Evolutionary conservation across 2,113 vertebrate species (phyloP).

Genomic region (Heterotis niloticus): DNA sequence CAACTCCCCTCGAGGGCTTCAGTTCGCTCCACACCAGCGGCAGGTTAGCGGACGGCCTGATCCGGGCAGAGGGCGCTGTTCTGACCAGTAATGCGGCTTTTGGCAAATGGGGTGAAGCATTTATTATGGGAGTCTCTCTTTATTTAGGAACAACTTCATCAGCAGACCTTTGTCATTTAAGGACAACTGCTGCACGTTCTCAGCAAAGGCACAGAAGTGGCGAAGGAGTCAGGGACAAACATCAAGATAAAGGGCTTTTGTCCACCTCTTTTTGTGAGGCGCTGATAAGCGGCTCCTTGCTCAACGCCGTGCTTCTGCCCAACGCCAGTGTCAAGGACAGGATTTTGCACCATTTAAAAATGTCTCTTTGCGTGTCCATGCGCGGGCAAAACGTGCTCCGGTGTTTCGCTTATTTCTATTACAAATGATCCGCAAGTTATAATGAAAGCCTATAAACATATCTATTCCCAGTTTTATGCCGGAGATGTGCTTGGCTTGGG

Average conservation of each 20-base stretch:
- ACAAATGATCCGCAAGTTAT: background rate
- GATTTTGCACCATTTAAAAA: background rate
- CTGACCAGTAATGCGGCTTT: conserved; percentile 49
- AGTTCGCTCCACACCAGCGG: conserved; percentile 36
- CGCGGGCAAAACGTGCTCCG: background rate
- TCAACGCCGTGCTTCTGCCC: background rate
- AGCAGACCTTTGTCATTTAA: conserved; percentile 48
- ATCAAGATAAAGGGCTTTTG: conserved; percentile 3
- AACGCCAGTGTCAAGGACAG: background rate
- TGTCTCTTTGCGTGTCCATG: background rate
- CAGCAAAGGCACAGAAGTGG: conserved; percentile 7
- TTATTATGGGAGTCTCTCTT: conserved; percentile 43
- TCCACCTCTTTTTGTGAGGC: background rate
- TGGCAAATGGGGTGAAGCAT: conserved; percentile 41
- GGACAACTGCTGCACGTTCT: conserved; percentile 34
- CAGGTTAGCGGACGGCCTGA: conserved; percentile 35
- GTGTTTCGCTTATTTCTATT: conserved; percentile 1
- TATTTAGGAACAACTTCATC: conserved; percentile 51
- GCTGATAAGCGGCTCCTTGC: conserved; percentile 19
- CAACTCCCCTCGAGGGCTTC: conserved; percentile 36
- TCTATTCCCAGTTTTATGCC: background rate
- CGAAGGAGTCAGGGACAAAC: background rate
- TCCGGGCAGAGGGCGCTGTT: conserved; percentile 41
- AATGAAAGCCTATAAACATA: background rate
- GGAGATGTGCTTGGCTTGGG: background rate